Conservation (phyloP, 2,113 vertebrate genomes). For the Zapus hudsonius region DNA sequence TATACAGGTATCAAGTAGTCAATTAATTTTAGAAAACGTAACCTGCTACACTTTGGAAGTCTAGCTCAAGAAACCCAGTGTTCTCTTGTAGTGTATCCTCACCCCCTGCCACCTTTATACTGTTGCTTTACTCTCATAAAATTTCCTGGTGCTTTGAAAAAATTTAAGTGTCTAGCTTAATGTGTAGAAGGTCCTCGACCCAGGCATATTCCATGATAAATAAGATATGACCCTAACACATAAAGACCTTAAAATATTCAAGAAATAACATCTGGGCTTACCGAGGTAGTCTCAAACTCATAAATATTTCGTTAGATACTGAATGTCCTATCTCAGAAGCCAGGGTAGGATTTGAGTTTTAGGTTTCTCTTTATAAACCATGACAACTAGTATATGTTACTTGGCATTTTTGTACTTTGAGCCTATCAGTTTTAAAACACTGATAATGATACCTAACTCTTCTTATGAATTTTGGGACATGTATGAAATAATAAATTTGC, state of each 20-base stretch:
- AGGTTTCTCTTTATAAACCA: neutral
- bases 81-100: too few relatives aligned
- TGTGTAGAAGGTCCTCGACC: neutral
- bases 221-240: neutral
- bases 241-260: constrained; percentile 1
- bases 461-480: constrained; percentile 46
- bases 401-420: constrained; percentile 12
- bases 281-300: neutral
- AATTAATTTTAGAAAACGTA: too few relatives aligned
- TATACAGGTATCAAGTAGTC: too few relatives aligned
- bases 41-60: too few relatives aligned
- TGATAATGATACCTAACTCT: neutral
- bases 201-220: neutral
- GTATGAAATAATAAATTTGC: neutral
- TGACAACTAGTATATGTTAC: neutral
- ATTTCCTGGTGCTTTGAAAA: neutral
- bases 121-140: too few relatives aligned
- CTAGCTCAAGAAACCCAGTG: too few relatives aligned
- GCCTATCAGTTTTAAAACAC: neutral
- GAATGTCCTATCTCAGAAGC: neutral
- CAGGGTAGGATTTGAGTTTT: neutral
- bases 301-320: neutral
- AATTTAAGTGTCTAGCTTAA: constrained; percentile 4
- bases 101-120: too few relatives aligned
- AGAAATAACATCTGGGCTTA: constrained; percentile 2